phyloP scores from a whole-genome alignment of 2,797 vertebrate species.

The Tokudaia muenninki region DNA sequence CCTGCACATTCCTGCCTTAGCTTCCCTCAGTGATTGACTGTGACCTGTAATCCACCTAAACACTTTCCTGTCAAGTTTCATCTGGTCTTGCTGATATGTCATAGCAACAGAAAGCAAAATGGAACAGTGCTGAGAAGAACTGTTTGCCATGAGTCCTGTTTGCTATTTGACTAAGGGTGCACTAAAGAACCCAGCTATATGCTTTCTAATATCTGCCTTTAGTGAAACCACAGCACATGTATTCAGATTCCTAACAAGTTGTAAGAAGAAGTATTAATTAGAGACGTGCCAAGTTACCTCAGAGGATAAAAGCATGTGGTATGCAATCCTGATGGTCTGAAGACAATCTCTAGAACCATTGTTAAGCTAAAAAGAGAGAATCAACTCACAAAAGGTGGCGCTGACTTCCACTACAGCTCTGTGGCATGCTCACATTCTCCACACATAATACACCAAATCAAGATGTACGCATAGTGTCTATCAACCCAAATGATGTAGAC shows the following conservation, averaged over 20 bases:
- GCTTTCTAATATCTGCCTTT: background rate
- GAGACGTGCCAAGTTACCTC: background rate
- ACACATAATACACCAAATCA: background rate
- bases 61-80: no score
- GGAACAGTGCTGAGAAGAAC: background rate
- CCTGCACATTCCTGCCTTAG: no score
- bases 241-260: background rate
- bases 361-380: background rate
- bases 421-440: background rate
- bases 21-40: background rate
- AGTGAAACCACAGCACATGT: background rate
- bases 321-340: background rate
- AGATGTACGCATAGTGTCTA: background rate
- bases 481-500: background rate
- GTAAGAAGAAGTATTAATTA: background rate
- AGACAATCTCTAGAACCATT: no score
- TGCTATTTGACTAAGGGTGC: background rate
- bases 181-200: background rate
- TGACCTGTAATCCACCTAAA: no score
- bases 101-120: background rate
- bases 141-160: no score
- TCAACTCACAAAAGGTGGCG: background rate
- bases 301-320: background rate
- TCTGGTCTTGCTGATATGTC: no score
- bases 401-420: background rate